These are phyloP conservation scores for Acanthis flammea DNA, from an alignment of 2,797 vertebrate genomes.

Conservation along the genomic window DNA sequence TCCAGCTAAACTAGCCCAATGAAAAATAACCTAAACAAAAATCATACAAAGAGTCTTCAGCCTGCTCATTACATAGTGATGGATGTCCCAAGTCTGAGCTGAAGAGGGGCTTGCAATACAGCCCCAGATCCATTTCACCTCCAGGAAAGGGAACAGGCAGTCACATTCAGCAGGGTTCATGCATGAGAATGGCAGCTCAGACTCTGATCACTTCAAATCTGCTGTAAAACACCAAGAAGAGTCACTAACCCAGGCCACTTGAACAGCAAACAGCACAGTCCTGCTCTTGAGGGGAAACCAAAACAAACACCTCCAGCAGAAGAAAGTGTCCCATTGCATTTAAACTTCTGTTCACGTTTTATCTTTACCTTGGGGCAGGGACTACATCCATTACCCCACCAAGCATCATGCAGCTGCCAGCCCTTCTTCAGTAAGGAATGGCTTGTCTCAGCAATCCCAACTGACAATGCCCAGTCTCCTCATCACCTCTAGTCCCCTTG, in stretches of 20 bases:
- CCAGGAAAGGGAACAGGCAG: background rate
- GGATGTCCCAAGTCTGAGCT: background rate
- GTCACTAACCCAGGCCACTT: background rate
- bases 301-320: background rate
- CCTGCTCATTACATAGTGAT: fast-evolving
- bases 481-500: background rate
- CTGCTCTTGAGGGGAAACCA: background rate
- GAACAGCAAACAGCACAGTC: background rate
- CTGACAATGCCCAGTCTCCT: background rate
- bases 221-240: background rate
- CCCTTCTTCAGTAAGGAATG: background rate
- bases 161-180: fast-evolving
- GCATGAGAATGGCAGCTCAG: background rate
- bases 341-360: background rate
- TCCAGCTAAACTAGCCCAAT: background rate
- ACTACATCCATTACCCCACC: background rate
- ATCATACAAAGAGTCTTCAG: background rate
- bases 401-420: background rate
- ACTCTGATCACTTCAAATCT: background rate
- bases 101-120: background rate
- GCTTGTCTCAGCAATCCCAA: background rate
- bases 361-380: background rate
- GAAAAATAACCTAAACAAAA: background rate
- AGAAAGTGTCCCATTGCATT: background rate
- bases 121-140: background rate